Evolutionary conservation across 64 coral and sea anemone species (phyloP).

Genomic region (Dendronephthya gigantea): DNA sequence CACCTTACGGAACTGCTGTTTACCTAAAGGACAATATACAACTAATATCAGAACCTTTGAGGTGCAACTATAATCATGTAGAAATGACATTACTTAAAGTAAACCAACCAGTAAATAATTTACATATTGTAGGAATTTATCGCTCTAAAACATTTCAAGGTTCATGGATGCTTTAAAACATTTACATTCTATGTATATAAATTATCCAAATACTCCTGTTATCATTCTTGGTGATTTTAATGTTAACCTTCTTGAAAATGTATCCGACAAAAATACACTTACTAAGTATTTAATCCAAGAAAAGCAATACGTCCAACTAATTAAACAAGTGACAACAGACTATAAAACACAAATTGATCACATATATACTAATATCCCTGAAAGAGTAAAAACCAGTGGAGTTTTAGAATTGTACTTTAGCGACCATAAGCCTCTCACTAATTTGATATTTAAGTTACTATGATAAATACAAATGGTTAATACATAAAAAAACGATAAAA

Average conservation of each 20-base stretch:
- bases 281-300: constrained; percentile 6
- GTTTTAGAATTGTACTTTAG: constrained; percentile 30
- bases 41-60: constrained; percentile 19
- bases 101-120: constrained; percentile 19
- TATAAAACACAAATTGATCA: constrained; percentile 23
- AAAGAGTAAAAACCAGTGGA: constrained; percentile 21
- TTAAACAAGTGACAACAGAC: constrained; percentile 18
- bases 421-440: not conserved
- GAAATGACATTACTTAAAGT: constrained; percentile 39
- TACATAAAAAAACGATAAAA: too few relatives aligned
- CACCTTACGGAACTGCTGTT: constrained; percentile 40
- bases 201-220: not conserved
- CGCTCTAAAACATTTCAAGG: constrained; percentile 24
- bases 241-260: constrained; percentile 24
- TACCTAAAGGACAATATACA: constrained; percentile 34
- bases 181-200: not conserved
- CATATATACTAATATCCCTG: constrained; percentile 37
- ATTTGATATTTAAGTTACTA: too few relatives aligned
- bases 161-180: constrained; percentile 26
- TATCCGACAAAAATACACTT: constrained; percentile 29
- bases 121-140: constrained; percentile 45
- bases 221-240: constrained; percentile 44
- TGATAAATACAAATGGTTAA: too few relatives aligned
- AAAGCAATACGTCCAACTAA: constrained; percentile 30
- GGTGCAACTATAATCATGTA: constrained; percentile 36